A percentile compares a stretch with the other conserved stretches of the same genome.
These are phyloP conservation scores for Sebastes diploproa DNA, from an alignment of 2,797 vertebrate genomes.

Conservation along the genomic window DNA sequence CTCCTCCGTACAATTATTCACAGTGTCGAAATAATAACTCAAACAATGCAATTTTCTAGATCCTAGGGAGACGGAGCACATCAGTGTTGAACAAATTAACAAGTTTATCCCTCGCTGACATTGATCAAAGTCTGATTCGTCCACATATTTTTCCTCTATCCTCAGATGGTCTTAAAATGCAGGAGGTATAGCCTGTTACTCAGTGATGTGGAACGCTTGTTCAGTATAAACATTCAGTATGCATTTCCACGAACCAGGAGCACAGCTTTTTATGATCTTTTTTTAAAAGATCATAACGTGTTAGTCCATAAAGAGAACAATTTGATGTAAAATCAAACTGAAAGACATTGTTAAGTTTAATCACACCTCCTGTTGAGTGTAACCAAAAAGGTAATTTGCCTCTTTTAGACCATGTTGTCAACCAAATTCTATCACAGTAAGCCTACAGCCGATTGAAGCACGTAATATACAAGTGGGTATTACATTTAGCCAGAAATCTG, in stretches of 20 bases:
- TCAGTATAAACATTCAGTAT: conserved; percentile 9
- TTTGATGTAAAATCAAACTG: conserved; percentile 16
- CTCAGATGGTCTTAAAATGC: conserved; percentile 20
- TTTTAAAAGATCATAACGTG: neutral
- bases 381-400: conserved; percentile 15
- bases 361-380: conserved; percentile 12
- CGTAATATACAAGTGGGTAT: neutral
- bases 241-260: neutral
- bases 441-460: neutral
- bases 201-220: conserved; percentile 18
- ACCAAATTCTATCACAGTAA: neutral
- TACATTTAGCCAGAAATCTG: neutral
- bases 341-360: conserved; percentile 27
- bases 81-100: neutral
- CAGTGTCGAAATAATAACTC: conserved; percentile 4
- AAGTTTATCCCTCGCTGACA: conserved; percentile 10
- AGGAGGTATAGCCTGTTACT: conserved; percentile 9
- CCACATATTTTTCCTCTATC: neutral
- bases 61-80: neutral
- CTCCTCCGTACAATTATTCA: neutral
- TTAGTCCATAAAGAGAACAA: neutral
- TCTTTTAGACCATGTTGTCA: conserved; percentile 3
- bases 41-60: neutral
- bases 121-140: conserved; percentile 2
- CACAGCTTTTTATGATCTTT: neutral